These are phyloP conservation scores for Chiroxiphia lanceolata DNA, from an alignment of 2,797 vertebrate genomes.

Conservation along the genomic window DNA sequence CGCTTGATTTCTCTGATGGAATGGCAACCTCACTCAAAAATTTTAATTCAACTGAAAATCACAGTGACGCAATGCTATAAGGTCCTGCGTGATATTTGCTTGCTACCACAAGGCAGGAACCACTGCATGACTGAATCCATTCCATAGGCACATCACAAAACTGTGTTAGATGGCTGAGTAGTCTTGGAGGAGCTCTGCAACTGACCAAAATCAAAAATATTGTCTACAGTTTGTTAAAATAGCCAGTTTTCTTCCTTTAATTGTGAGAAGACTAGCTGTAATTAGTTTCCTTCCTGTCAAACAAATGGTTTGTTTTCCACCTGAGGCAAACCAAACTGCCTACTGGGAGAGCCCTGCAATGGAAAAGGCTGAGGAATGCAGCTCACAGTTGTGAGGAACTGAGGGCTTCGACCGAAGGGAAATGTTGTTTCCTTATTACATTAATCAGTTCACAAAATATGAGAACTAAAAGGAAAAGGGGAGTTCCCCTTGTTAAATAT, in stretches of 20 bases:
- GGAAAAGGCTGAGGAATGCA: not conserved
- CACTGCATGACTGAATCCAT: not conserved
- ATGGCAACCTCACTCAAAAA: not conserved
- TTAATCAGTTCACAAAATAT: slow-evolving; percentile 17
- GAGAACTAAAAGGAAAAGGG: not conserved
- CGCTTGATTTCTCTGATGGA: not conserved
- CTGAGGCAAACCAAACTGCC: not conserved
- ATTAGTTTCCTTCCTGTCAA: not conserved
- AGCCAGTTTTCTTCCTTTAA: not conserved
- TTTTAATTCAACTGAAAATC: not conserved
- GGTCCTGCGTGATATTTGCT: not conserved
- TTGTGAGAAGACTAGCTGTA: not conserved
- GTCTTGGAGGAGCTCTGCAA: not conserved
- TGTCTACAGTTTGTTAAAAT: not conserved
- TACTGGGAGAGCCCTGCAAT: not conserved
- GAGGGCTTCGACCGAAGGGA: not conserved
- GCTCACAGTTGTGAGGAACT: not conserved
- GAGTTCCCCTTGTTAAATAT: slow-evolving; percentile 4
- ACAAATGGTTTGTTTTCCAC: not conserved
- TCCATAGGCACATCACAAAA: not conserved
- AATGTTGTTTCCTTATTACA: slow-evolving; percentile 7
- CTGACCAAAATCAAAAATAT: not conserved
- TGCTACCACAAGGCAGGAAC: not conserved
- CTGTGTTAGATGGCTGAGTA: not conserved
- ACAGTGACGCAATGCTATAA: not conserved